Evolutionary conservation across 2,888 invertebrate genomes (phyloP).

Genomic region (Artemia sinica): DNA sequence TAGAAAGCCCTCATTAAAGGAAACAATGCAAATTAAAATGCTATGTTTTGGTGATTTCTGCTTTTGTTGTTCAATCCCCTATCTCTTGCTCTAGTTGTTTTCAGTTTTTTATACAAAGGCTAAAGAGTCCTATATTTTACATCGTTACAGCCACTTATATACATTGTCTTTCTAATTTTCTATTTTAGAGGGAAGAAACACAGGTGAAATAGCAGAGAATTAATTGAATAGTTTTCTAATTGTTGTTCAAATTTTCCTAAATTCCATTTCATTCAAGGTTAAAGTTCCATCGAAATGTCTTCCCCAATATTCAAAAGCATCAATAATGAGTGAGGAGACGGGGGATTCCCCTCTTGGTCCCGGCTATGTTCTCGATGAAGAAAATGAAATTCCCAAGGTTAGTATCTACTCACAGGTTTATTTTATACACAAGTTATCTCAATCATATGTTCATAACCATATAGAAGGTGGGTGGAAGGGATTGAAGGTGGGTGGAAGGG

Average conservation of each 20-base stretch:
- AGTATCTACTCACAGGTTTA: not conserved
- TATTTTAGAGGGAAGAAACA: constrained; percentile 4
- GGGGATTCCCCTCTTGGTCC: constrained; percentile 29
- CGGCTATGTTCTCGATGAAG: constrained; percentile 19
- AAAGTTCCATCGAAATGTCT: constrained; percentile 53
- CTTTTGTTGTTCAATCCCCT: too few relatives aligned
- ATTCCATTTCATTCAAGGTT: constrained; percentile 26
- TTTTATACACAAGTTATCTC: too few relatives aligned
- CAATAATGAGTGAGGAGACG: constrained; percentile 40
- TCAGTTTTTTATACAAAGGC: not conserved
- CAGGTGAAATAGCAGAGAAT: not conserved
- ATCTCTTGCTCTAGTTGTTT: too few relatives aligned
- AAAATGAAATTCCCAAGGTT: constrained; percentile 22
- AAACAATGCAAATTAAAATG: too few relatives aligned
- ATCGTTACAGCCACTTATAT: not conserved
- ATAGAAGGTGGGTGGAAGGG: too few relatives aligned
- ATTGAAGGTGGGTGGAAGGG: too few relatives aligned
- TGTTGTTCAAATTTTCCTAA: constrained; percentile 12
- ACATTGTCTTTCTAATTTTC: not conserved
- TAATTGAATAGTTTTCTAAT: constrained; percentile 18
- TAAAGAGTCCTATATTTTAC: not conserved
- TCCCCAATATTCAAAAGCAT: constrained; percentile 45
- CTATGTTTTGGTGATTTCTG: too few relatives aligned
- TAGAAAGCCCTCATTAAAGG: too few relatives aligned
- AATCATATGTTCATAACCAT: too few relatives aligned